A percentile compares a stretch with the other conserved stretches of the same genome.
Conservation (phyloP, 2,113 vertebrate genomes). For the Cichladusa arquata region DNA sequence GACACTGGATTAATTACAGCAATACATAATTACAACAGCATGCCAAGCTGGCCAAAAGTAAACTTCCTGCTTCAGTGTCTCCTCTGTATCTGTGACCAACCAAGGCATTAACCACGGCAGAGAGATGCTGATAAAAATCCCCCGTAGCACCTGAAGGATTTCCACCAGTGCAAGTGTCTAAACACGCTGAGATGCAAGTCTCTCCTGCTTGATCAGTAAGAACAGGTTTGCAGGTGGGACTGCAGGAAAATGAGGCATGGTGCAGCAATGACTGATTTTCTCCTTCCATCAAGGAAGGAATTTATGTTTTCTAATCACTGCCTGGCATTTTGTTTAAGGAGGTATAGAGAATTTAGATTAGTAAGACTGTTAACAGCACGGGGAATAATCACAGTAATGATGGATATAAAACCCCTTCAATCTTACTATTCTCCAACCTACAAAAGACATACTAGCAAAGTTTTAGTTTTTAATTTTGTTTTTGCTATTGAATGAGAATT, state of each 20-base stretch:
- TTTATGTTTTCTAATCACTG: not conserved
- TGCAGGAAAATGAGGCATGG: not conserved
- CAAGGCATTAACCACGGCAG: not conserved
- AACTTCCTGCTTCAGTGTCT: not conserved
- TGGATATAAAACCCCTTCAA: not conserved
- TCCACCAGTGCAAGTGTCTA: not conserved
- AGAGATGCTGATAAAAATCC: not conserved
- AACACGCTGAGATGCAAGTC: fast-evolving
- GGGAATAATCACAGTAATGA: not conserved
- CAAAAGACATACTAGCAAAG: not conserved
- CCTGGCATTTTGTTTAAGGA: not conserved
- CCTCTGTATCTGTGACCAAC: not conserved
- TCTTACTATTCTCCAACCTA: not conserved
- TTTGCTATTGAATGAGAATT: not conserved
- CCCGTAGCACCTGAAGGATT: not conserved
- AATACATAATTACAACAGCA: not conserved
- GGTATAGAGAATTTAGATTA: not conserved
- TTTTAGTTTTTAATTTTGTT: not conserved
- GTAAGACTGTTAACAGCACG: fast-evolving
- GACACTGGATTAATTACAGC: not conserved
- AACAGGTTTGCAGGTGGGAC: not conserved
- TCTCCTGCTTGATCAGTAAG: not conserved
- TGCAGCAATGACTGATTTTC: not conserved
- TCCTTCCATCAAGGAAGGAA: not conserved
- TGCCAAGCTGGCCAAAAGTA: not conserved